A percentile compares a stretch with the other conserved stretches of the same genome.
Evolutionary conservation across 2,888 invertebrate genomes (phyloP).

Genomic region (Drosophila fulvimacula): DNA sequence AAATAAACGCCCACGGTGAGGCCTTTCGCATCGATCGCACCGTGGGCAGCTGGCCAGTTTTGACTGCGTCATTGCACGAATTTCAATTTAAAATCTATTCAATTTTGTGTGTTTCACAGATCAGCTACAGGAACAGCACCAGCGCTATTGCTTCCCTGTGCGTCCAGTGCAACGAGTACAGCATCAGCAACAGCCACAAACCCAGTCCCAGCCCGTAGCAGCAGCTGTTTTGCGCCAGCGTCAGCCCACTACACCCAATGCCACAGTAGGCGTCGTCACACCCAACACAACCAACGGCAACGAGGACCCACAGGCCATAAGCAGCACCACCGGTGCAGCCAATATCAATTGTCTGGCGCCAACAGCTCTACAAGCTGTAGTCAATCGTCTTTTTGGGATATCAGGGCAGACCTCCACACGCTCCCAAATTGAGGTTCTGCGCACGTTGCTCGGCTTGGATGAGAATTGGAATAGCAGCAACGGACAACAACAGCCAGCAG

Average conservation of each 20-base stretch:
- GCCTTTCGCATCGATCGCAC: conserved; percentile 31
- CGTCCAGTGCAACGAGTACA: conserved; percentile 83
- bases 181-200: conserved; percentile 53
- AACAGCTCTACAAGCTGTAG: conserved; percentile 47
- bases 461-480: conserved; percentile 65
- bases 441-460: conserved; percentile 64
- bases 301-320: conserved; percentile 44
- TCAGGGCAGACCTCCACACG: conserved; percentile 35
- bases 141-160: conserved; percentile 84
- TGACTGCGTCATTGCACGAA: conserved; percentile 45
- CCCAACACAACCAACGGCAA: conserved; percentile 78
- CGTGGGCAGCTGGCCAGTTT: conserved; percentile 59
- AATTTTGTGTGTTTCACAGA: conserved; percentile 47
- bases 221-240: conserved; percentile 48
- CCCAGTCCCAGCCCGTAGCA: conserved; percentile 15
- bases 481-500: conserved; percentile 34
- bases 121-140: conserved; percentile 82
- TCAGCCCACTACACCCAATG: conserved; percentile 79
- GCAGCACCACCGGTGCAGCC: conserved; percentile 26
- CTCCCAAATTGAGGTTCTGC: conserved; percentile 64
- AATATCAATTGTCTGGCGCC: conserved; percentile 14
- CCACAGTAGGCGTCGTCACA: conserved; percentile 76
- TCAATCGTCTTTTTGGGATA: conserved; percentile 55
- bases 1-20: conserved; percentile 70
- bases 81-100: conserved; percentile 14